Percentiles rank a stretch among this genome's conserved stretches.
These are phyloP conservation scores for Bombylius discolor DNA, from an alignment of 2,888 invertebrate species.

Conservation along the genomic window DNA sequence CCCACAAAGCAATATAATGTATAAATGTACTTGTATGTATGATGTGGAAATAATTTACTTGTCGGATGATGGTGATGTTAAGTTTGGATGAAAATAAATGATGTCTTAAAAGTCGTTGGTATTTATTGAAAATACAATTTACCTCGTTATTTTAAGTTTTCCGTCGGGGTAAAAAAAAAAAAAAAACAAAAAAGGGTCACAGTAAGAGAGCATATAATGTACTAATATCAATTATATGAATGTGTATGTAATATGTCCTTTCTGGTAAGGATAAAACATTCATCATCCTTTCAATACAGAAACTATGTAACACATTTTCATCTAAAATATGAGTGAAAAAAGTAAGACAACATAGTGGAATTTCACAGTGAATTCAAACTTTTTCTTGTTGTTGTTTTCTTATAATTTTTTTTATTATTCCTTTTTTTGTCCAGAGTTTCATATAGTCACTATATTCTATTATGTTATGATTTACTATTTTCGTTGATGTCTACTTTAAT, in stretches of 20 bases:
- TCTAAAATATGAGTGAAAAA: background rate
- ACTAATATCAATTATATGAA: too few species aligned
- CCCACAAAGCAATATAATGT: too few species aligned
- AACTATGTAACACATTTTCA: background rate
- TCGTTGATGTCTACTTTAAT: conserved; percentile 4
- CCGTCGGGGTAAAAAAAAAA: background rate
- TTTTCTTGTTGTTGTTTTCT: background rate
- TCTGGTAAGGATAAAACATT: conserved; percentile 8
- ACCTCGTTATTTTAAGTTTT: conserved; percentile 3
- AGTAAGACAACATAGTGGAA: too few species aligned
- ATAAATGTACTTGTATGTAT: too few species aligned
- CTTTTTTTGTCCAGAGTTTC: background rate
- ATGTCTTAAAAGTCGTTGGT: conserved; percentile 9
- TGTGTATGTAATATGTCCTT: background rate
- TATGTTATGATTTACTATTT: conserved; percentile 4
- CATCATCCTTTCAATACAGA: conserved; percentile 7
- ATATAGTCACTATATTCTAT: background rate
- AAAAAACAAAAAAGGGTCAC: background rate
- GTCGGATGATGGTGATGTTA: too few species aligned
- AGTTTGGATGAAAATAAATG: conserved; percentile 6
- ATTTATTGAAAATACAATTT: conserved; percentile 12
- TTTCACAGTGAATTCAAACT: background rate
- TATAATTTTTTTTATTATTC: conserved; percentile 1
- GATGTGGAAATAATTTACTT: too few species aligned
- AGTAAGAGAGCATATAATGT: background rate